Base-by-base conservation (phyloP, 2,888 invertebrate species). In the Eretmocerus hayati region DNA sequence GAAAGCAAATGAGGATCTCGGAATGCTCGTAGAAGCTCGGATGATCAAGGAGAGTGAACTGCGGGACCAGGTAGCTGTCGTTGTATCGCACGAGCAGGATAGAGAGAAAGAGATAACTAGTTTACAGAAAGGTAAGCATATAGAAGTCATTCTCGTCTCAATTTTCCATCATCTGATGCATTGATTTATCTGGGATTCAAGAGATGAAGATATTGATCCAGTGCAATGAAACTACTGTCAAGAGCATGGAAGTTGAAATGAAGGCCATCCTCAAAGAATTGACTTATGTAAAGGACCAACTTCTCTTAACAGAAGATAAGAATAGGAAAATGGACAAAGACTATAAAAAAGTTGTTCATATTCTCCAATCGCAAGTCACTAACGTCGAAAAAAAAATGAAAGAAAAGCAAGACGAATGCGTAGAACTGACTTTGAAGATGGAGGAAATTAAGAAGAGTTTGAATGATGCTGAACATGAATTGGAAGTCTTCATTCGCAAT, bases 71-170 rank as follows among this genome's bases (percentile, higher is more conserved):
- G 52, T 63, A 16, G 38, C 55, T 13, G 39, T 49, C 11, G 48
- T 48, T 1, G 41, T 46, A 1, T 20, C 36, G 4, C 56, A 53
- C 33, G 62, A 65, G 16, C 54, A 54, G 21, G 69, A 69, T 2
- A 67, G 63, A 52, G 67, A 69, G 32, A 46, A 26, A 2, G 68
- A 69, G 50, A 67, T 67, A 22, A 26, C 11, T n/a, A 55, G 52
- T 18, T 56, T 69, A 13, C 66, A 69, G 52, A 63, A 58, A 47
- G 65, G 66, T 61, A 42, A 48, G 42, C 37, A 6, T 5, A 31
- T 9, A 41, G 20, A 38, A n/a, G 22, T 39, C 33, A 11, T 39
- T 37, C 2, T 39, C 8, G 19, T 46, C 33, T 19, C 21, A 33
- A 35, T 42, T 33, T 46, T 23, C 2, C n/a, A n/a, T n/a, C n/a